phyloP scores from a whole-genome alignment of 2,113 vertebrate species.

The Thamnaconus septentrionalis region DNA sequence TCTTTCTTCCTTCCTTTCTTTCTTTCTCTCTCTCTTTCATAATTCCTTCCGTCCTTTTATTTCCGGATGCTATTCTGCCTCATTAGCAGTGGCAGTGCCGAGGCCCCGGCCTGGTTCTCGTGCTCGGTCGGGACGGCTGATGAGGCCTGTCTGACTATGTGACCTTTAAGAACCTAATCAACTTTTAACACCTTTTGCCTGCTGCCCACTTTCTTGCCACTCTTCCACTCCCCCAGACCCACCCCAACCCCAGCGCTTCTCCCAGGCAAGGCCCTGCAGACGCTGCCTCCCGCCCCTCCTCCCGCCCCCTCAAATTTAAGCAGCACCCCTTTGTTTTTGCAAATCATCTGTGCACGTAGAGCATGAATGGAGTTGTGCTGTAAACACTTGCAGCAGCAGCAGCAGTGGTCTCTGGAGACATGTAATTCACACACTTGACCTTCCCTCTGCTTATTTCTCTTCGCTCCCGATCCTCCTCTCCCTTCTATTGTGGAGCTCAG shows the following conservation, averaged over 20 bases:
- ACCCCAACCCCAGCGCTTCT: conserved; percentile 35
- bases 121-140: conserved; percentile 71
- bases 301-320: conserved; percentile 6
- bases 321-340: conserved; percentile 26
- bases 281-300: not conserved
- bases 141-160: conserved; percentile 70
- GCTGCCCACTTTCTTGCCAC: conserved; percentile 62
- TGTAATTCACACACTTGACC: conserved; percentile 50
- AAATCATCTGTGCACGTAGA: conserved; percentile 8
- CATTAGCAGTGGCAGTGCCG: conserved; percentile 68
- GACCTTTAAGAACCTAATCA: conserved; percentile 83
- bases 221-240: conserved; percentile 15
- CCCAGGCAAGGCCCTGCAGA: not conserved
- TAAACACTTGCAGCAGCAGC: conserved; percentile 34
- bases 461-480: conserved; percentile 24
- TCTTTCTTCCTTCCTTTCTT: not conserved
- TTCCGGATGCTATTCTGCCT: conserved; percentile 66
- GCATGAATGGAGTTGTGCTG: conserved; percentile 37
- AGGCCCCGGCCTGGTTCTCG: conserved; percentile 58
- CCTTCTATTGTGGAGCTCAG: conserved; percentile 4
- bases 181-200: conserved; percentile 79
- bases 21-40: conserved; percentile 32
- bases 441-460: conserved; percentile 45
- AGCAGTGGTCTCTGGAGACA: conserved; percentile 34
- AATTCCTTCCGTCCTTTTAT: conserved; percentile 40